Base-by-base conservation (phyloP, 2,797 vertebrate species). In the Sternarchorhynchus goeldii region DNA sequence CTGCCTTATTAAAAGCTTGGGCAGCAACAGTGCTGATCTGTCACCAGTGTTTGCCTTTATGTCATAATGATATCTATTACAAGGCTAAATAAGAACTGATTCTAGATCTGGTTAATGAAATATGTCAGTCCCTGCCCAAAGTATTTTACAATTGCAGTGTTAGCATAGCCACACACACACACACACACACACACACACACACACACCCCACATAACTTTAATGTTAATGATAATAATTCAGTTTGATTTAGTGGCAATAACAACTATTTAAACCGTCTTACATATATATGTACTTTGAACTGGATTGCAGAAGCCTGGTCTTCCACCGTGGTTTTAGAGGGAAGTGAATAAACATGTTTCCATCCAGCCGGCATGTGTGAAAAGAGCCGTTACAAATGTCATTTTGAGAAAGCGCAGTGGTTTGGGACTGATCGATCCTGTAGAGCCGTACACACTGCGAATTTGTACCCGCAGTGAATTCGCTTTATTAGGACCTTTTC, bases 361-460 rank as follows among this genome's bases (percentile, higher is more conserved):
- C 0, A 12, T 62, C 45, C 45, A 50, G 45, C 45, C 14, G 10
- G 12, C 45, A n/a, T 29, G n/a, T 14, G 39, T 67, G 8, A 36
- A 50, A 20, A 8, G 36, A 67, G 65, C 3, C 45, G 53, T 36
- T 59, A 2, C 62, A 65, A 67, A 67, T 68, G 79, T 67, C 55
- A 59, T 57, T 57, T 81, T 50, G 45, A 73, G 29, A 10, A 67
- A 74, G 66, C 55, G 57, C 32, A 55, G 74, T 39, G 36, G 31
- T 77, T 66, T 81, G 56, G 72, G 50, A 68, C 69, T 73, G 70
- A 57, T 41, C 60, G 36, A 74, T 32, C 75, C 75, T 66, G 65
- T 58, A 32, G 55, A 39, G 56, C 21, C 1, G 7, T 32, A 18
- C 79, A 66, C 25, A 25, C 25, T 1, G 25, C 1, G 25, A 25